These are phyloP conservation scores for Brachyhypopomus occidentalis DNA, from an alignment of 2,113 vertebrate genomes.

Conservation along the genomic window DNA sequence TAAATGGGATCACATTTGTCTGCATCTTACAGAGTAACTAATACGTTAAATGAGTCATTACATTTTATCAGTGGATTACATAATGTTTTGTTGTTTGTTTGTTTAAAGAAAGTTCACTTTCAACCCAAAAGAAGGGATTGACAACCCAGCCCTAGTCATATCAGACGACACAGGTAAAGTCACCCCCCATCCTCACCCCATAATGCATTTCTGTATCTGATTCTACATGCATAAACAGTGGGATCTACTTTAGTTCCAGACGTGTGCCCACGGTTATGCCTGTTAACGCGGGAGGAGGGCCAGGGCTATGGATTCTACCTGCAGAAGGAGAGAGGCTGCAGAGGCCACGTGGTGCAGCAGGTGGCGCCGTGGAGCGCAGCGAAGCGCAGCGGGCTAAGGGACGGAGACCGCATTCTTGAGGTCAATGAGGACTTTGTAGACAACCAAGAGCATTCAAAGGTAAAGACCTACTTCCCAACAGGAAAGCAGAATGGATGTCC, in stretches of 20 bases:
- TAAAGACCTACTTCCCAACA: slow-evolving; percentile 35
- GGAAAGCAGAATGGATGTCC: background rate
- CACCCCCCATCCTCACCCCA: no score
- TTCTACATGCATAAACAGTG: background rate
- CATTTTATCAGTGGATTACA: no score
- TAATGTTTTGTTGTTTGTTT: slow-evolving; percentile 7
- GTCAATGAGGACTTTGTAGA: slow-evolving; percentile 81
- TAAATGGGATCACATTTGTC: background rate
- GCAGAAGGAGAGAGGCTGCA: slow-evolving; percentile 56
- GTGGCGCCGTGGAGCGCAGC: slow-evolving; percentile 80
- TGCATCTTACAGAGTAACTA: background rate
- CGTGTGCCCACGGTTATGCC: slow-evolving; percentile 71
- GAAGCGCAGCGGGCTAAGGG: slow-evolving; percentile 77
- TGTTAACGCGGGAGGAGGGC: slow-evolving; percentile 74
- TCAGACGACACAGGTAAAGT: slow-evolving; percentile 82
- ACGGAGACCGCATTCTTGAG: slow-evolving; percentile 82
- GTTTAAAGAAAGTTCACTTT: slow-evolving; percentile 86
- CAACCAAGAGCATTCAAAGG: slow-evolving; percentile 67
- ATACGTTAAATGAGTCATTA: no score
- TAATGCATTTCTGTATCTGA: no score
- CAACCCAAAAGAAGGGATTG: slow-evolving; percentile 91
- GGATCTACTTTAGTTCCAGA: slow-evolving; percentile 51
- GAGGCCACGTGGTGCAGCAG: slow-evolving; percentile 72
- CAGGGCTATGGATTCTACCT: slow-evolving; percentile 86
- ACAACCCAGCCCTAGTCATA: slow-evolving; percentile 90